phyloP scores from a whole-genome alignment of 2,797 vertebrate species.

The Gorsachius magnificus region DNA sequence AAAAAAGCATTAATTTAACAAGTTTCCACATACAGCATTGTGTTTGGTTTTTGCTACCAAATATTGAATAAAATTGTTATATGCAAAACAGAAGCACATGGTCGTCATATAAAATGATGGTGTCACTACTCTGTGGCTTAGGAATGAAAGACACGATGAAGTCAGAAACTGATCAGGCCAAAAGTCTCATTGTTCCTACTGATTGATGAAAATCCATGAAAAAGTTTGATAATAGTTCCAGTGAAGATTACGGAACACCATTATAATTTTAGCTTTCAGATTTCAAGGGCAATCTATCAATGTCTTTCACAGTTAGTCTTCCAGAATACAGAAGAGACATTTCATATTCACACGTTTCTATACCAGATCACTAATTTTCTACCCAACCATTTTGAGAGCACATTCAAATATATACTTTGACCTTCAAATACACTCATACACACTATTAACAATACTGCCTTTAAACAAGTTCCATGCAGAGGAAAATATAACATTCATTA shows the following conservation, averaged over 20 bases:
- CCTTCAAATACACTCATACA: background rate
- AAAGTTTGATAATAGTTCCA: background rate
- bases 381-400: background rate
- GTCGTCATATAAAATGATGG: background rate
- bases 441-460: background rate
- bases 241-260: background rate
- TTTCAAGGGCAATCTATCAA: background rate
- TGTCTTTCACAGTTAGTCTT: background rate
- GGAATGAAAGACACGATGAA: background rate
- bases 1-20: accelerated
- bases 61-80: background rate
- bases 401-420: background rate
- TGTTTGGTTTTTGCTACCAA: background rate
- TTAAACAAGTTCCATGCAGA: background rate
- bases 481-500: background rate
- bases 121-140: background rate
- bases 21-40: accelerated
- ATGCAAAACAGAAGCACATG: background rate
- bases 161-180: background rate
- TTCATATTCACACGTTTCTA: background rate
- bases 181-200: background rate
- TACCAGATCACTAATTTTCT: background rate
- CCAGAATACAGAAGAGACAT: background rate
- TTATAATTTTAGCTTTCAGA: background rate
- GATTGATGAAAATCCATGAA: background rate